These are phyloP conservation scores for Oryzias javanicus DNA, from an alignment of 2,113 vertebrate genomes.

Conservation along the genomic window DNA sequence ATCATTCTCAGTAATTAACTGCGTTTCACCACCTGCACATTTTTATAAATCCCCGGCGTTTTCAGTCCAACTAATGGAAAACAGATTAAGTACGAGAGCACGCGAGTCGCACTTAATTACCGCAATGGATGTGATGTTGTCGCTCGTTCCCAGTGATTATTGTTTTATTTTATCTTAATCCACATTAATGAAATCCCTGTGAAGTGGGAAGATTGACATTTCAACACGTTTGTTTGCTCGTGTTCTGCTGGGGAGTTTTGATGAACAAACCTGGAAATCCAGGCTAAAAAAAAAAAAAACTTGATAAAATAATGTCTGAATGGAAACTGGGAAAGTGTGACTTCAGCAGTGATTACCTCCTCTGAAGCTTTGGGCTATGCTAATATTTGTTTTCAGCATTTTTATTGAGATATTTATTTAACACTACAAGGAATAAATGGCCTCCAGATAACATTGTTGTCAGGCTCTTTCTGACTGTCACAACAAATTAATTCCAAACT, in stretches of 20 bases:
- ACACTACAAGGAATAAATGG: slow-evolving; percentile 27
- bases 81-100: slow-evolving; percentile 13
- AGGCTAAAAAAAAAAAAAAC: not conserved
- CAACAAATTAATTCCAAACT: slow-evolving; percentile 33
- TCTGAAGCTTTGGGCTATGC: not conserved
- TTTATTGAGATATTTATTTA: slow-evolving; percentile 28
- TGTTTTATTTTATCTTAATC: slow-evolving; percentile 19
- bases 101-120: slow-evolving; percentile 19
- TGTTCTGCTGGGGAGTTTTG: not conserved
- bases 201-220: slow-evolving; percentile 11
- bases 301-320: not conserved
- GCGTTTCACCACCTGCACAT: slow-evolving; percentile 6
- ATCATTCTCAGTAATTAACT: slow-evolving; percentile 9
- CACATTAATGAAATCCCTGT: slow-evolving; percentile 15
- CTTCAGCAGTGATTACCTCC: not conserved
- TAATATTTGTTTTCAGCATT: slow-evolving; percentile 29
- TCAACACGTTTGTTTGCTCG: slow-evolving; percentile 8
- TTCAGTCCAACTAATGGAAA: slow-evolving; percentile 17
- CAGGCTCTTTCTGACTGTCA: slow-evolving; percentile 29
- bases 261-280: not conserved
- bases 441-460: slow-evolving; percentile 29
- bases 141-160: slow-evolving; percentile 14
- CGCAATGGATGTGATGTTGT: slow-evolving; percentile 1
- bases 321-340: not conserved
- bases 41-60: not conserved